phyloP scores from a whole-genome alignment of 2,797 vertebrate genomes.

The Coregonus sp. region DNA sequence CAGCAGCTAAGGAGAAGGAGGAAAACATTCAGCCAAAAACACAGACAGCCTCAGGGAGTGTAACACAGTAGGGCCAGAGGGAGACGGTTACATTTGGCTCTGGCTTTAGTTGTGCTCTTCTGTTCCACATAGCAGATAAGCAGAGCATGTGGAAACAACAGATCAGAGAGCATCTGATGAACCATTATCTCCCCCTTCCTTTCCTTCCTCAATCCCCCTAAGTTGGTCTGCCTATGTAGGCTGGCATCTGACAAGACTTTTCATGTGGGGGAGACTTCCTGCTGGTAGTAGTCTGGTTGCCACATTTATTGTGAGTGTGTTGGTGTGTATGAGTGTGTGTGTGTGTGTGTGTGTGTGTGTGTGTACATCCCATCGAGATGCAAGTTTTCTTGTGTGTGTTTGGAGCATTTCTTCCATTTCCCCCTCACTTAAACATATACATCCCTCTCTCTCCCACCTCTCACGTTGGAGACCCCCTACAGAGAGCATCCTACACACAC shows the following conservation, averaged over 20 bases:
- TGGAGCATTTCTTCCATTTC: neutral
- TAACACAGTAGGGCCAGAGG: neutral
- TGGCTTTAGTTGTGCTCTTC: neutral
- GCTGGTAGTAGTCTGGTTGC: constrained; percentile 9
- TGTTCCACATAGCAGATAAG: neutral
- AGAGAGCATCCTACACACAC: neutral
- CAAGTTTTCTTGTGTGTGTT: constrained; percentile 6
- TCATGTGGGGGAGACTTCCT: constrained; percentile 3
- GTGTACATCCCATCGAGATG: neutral
- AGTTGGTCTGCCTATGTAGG: neutral
- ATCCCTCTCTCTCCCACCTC: neutral
- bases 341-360: too few species aligned
- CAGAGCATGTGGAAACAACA: neutral
- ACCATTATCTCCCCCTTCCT: neutral
- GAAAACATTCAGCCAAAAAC: neutral
- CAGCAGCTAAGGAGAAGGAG: neutral
- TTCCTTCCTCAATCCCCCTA: neutral
- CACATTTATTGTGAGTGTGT: constrained; percentile 14
- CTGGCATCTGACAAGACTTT: constrained; percentile 13
- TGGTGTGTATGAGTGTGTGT: constrained; percentile 21
- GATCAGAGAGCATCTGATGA: neutral
- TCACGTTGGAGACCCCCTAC: neutral
- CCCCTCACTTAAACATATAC: neutral
- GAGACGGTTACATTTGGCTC: neutral
- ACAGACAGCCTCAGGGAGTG: neutral